phyloP scores from a whole-genome alignment of 2,113 vertebrate genomes.

The Entosphenus tridentatus region DNA sequence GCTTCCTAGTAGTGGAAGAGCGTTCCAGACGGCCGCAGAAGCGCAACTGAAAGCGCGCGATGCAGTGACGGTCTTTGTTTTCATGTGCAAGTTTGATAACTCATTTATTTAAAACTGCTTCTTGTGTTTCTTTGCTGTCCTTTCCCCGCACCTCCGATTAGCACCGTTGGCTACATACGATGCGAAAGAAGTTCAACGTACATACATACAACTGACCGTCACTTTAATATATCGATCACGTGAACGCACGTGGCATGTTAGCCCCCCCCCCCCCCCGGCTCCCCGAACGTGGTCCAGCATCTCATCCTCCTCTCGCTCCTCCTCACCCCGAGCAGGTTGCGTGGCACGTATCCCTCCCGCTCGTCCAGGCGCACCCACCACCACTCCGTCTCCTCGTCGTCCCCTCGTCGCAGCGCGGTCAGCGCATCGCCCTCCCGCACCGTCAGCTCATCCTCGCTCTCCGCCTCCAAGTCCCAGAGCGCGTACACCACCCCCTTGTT shows the following conservation, averaged over 20 bases:
- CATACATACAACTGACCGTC: not conserved
- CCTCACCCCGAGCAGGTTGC: slow-evolving; percentile 83
- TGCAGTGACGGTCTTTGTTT: too few species aligned
- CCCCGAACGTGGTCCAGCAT: not conserved
- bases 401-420: slow-evolving; percentile 55
- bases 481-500: slow-evolving; percentile 79
- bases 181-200: not conserved
- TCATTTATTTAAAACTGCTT: too few species aligned
- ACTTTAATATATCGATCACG: slow-evolving; percentile 12
- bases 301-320: not conserved
- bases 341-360: slow-evolving; percentile 58
- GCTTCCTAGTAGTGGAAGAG: too few species aligned
- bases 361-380: slow-evolving; percentile 72
- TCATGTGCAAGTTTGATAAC: too few species aligned
- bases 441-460: slow-evolving; percentile 45
- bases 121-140: not conserved
- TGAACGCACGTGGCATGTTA: not conserved
- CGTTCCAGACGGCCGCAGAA: too few species aligned
- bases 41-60: too few species aligned
- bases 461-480: slow-evolving; percentile 58
- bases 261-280: not conserved
- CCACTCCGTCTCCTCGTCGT: slow-evolving; percentile 74
- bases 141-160: not conserved
- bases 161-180: not conserved
- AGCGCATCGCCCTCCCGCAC: slow-evolving; percentile 78